Conservation (phyloP, 30 jellyfish, hydroid and myxozoan genomes). For the Aurelia aurita region DNA sequence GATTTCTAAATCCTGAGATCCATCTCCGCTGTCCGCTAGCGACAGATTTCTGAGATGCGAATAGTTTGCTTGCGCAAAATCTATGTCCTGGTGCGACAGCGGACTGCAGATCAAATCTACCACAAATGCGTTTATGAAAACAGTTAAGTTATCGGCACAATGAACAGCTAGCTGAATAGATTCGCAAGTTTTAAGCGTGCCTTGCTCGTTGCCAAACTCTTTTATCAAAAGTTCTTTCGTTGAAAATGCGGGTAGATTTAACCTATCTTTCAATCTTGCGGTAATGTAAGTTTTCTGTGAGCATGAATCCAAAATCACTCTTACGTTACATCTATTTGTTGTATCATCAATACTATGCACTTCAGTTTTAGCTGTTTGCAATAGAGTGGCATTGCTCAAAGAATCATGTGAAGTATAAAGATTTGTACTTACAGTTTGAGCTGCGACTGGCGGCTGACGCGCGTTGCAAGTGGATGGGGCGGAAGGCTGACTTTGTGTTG, state of each 20-base stretch:
- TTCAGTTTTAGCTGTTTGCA: conserved; percentile 2
- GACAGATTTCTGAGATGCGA: conserved; percentile 12
- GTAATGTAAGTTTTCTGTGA: conserved; percentile 4
- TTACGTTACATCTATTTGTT: background rate
- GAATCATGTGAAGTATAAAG: background rate
- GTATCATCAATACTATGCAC: background rate
- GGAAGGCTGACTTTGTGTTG: background rate
- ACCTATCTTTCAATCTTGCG: background rate
- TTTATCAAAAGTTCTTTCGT: background rate
- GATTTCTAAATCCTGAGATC: background rate
- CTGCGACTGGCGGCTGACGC: background rate
- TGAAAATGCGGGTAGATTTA: background rate
- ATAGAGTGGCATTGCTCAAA: background rate
- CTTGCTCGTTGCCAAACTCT: background rate
- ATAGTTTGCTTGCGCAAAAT: background rate
- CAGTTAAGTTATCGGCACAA: conserved; percentile 22
- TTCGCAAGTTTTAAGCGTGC: background rate
- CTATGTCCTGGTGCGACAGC: conserved; percentile 1
- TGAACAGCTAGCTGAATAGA: conserved; percentile 1
- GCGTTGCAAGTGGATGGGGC: too few relatives aligned
- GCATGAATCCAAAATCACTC: background rate
- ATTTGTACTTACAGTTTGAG: conserved; percentile 28
- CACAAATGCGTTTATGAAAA: conserved; percentile 11
- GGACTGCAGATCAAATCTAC: conserved; percentile 22
- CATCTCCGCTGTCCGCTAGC: conserved; percentile 29